phyloP scores from a whole-genome alignment of 37 sponge, comb jelly and placozoan genomes.

The Axinella damicornis region DNA sequence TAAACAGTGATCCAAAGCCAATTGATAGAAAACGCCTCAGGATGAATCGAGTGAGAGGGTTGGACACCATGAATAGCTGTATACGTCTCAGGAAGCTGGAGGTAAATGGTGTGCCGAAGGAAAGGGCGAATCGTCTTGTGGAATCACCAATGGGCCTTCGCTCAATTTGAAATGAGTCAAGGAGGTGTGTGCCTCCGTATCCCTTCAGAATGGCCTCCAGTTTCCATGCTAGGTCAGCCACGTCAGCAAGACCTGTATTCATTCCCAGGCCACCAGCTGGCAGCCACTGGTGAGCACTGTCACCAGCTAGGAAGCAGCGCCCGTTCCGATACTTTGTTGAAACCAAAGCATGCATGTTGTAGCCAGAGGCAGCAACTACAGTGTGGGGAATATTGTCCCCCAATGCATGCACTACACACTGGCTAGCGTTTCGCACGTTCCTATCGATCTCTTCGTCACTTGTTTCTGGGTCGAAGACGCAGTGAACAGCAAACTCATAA shows the following conservation, averaged over 20 bases:
- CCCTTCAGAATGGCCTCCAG: conserved; percentile 69
- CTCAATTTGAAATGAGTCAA: conserved; percentile 71
- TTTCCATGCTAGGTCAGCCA: conserved; percentile 81
- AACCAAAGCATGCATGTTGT: conserved; percentile 68
- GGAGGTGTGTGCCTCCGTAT: conserved; percentile 76
- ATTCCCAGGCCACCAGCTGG: conserved; percentile 86
- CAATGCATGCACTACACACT: conserved; percentile 10
- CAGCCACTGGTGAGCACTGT: conserved; percentile 85
- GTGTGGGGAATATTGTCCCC: conserved; percentile 31
- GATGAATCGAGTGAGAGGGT: conserved; percentile 20
- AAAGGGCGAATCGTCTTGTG: conserved; percentile 37
- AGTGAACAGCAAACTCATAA: conserved; percentile 32
- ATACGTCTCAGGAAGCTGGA: too few species aligned
- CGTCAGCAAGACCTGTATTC: conserved; percentile 83
- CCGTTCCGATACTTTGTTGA: conserved; percentile 73
- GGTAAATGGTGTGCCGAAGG: background rate
- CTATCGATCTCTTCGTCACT: conserved; percentile 39
- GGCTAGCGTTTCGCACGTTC: conserved; percentile 9
- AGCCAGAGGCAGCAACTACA: conserved; percentile 44
- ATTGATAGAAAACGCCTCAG: background rate
- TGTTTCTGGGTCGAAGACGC: conserved; percentile 17
- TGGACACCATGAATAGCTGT: background rate
- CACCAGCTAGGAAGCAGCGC: conserved; percentile 75
- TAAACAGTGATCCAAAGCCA: background rate
- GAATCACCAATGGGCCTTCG: conserved; percentile 49